Conservation (phyloP, 2,113 vertebrate species). For the Apaloderma vittatum region DNA sequence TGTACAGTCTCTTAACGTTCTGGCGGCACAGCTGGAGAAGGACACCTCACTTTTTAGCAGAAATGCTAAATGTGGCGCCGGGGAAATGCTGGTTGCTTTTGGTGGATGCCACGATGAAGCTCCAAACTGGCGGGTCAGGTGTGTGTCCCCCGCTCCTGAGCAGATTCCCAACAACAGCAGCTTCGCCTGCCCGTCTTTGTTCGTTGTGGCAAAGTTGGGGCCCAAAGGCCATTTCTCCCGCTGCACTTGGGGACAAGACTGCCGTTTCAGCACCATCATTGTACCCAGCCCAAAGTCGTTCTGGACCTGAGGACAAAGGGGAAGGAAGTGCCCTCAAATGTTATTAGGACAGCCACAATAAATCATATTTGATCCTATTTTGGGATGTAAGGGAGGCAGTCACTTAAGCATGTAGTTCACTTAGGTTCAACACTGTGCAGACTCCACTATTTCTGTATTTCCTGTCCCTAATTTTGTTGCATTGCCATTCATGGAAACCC, state of each 20-base stretch:
- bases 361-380: slow-evolving; percentile 18
- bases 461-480: background rate
- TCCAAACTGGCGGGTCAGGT: fast-evolving
- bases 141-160: background rate
- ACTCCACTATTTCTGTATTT: background rate
- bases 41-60: background rate
- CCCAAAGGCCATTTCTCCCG: background rate
- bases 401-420: background rate
- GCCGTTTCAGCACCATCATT: background rate
- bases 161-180: background rate
- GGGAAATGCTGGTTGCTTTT: background rate
- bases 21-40: background rate
- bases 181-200: background rate
- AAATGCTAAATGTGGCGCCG: background rate
- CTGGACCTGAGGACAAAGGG: background rate
- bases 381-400: background rate
- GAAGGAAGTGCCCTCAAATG: background rate
- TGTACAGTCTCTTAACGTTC: fast-evolving
- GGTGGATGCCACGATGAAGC: background rate
- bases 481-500: background rate
- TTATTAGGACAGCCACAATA: background rate
- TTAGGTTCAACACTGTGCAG: background rate
- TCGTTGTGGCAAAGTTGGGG: background rate
- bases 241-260: background rate
- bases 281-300: background rate